Evolutionary conservation across 1,140 invertebrate genomes (phyloP).

Genomic region (Trachymyrmex septentrionalis): DNA sequence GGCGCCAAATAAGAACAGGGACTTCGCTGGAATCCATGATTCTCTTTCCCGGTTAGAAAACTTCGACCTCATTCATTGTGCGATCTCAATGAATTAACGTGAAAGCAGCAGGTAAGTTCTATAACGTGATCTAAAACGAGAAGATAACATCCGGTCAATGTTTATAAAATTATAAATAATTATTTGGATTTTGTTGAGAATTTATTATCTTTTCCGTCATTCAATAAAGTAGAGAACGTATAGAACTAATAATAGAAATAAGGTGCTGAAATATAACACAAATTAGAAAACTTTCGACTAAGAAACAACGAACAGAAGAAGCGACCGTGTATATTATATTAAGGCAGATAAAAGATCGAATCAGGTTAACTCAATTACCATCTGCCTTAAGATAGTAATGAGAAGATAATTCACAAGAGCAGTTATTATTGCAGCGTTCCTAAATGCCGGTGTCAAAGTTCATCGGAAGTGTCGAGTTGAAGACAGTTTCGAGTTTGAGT

Average conservation of each 20-base stretch:
- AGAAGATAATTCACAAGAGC: slow-evolving; percentile 66
- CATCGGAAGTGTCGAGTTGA: slow-evolving; percentile 54
- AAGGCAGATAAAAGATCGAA: slow-evolving; percentile 35
- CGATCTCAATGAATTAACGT: slow-evolving; percentile 22
- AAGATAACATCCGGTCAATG: not conserved
- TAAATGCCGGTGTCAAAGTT: slow-evolving; percentile 57
- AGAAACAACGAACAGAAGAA: slow-evolving; percentile 9
- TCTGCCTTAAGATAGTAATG: slow-evolving; percentile 67
- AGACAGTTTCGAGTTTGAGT: slow-evolving; percentile 55
- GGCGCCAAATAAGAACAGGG: slow-evolving; percentile 51
- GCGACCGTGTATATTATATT: not conserved
- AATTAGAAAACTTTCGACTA: slow-evolving; percentile 16
- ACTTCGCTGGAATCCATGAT: slow-evolving; percentile 27
- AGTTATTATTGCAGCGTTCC: slow-evolving; percentile 68
- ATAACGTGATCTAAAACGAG: not conserved
- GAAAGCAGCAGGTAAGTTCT: not conserved
- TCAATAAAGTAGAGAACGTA: not conserved
- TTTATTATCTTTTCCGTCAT: slow-evolving; percentile 12
- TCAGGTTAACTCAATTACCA: slow-evolving; percentile 69
- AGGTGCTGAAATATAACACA: slow-evolving; percentile 23
- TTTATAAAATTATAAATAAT: slow-evolving; percentile 14
- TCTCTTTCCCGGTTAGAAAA: slow-evolving; percentile 3
- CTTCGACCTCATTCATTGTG: slow-evolving; percentile 4
- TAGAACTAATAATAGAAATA: slow-evolving; percentile 2
- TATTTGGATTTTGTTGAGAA: not conserved